Evolutionary conservation across 1,140 invertebrate genomes (phyloP), one percentile per base, ranked within the genome.

Genomic region (Zaprionus inermis): DNA sequence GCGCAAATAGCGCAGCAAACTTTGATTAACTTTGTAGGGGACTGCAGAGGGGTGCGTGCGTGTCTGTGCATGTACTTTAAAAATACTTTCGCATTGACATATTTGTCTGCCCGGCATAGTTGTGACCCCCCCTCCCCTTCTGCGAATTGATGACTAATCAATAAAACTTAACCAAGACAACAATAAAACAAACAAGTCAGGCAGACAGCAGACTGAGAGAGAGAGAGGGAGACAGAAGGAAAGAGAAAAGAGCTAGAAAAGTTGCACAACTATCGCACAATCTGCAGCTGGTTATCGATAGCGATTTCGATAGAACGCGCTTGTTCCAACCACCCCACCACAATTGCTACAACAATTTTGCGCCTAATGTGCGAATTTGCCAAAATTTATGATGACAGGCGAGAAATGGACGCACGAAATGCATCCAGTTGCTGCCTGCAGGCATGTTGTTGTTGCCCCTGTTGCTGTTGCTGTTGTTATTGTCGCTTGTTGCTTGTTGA

Each of bases 21-120:
- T 76, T 76, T 76, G 73, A 76, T 76, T 76, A 76, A 76, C 73
- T 76, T 76, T 49, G 44, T 12, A 49, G 16, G 18, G 44, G 18
- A 10, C 18, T n/a, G 38, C 2, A 44, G n/a, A 3, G 30, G 28
- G 11, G 30, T 12, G 60, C 44, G 41, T 75, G 79, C 75, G 64
- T 78, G 66, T 63, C 65, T 67, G 64, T 61, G 36, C 44, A 28
- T 30, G 38, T 46, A 83, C 65, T 83, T 88, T 74, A 77, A 72
- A 88, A 81, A 89, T 88, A 89, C 76, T 86, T 89, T 78, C 74
- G 64, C 83, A 88, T 86, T 82, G 76, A 86, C 81, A 85, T 86
- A 81, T 86, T 67, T 70, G 66, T 75, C 24, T 11, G 51, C 18
- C 60, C 52, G 46, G 63, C 46, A 72, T 66, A 72, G 55, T 49